A percentile compares a stretch with the other conserved stretches of the same genome.
phyloP scores from a whole-genome alignment of 2,113 vertebrate species.

The Prunella himalayana region DNA sequence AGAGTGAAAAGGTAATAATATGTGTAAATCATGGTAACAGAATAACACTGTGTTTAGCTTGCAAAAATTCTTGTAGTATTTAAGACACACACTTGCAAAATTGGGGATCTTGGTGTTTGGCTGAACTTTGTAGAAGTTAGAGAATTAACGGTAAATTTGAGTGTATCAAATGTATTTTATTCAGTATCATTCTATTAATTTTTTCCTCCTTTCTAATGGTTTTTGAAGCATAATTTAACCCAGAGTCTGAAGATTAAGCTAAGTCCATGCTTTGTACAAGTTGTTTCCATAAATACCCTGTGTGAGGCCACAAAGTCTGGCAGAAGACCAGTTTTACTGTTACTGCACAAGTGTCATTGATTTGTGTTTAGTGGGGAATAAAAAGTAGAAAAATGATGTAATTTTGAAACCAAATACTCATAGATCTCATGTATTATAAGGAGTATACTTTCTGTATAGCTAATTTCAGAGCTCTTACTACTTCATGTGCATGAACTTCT shows the following conservation, averaged over 20 bases:
- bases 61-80: not conserved
- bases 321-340: not conserved
- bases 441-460: not conserved
- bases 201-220: not conserved
- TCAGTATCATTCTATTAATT: not conserved
- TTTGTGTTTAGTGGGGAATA: not conserved
- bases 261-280: not conserved
- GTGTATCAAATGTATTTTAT: not conserved
- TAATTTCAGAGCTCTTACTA: not conserved
- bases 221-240: not conserved
- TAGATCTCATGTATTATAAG: not conserved
- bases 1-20: not conserved
- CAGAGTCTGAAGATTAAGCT: not conserved
- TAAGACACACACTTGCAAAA: not conserved
- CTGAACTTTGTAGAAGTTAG: not conserved
- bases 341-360: not conserved
- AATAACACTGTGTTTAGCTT: fast-evolving
- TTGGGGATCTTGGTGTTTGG: not conserved
- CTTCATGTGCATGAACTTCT: not conserved
- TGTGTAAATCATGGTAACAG: not conserved
- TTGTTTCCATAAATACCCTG: not conserved
- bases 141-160: not conserved
- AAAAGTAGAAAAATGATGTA: not conserved
- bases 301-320: not conserved
- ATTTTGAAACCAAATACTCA: not conserved